Evolutionary conservation across 2,113 vertebrate genomes (phyloP).

Genomic region (Panthera uncia): DNA sequence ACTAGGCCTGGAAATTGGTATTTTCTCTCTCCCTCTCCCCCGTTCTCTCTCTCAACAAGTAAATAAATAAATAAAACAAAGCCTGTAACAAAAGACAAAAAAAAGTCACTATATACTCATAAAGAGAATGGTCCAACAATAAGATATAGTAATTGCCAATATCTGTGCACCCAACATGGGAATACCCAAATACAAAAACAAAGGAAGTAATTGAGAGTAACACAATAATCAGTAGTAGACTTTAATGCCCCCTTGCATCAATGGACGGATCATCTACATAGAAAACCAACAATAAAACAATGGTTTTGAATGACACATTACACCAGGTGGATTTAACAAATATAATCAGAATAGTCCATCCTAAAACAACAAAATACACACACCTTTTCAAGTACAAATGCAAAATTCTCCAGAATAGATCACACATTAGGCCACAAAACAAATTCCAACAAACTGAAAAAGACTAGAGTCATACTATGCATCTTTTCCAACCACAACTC

Average conservation of each 20-base stretch:
- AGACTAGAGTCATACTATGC: not conserved
- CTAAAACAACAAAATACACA: not conserved
- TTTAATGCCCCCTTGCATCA: not conserved
- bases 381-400: not conserved
- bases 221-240: not conserved
- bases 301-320: not conserved
- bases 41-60: too few species aligned
- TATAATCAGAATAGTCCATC: not conserved
- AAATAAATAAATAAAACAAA: too few species aligned
- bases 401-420: not conserved
- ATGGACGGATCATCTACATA: not conserved
- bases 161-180: not conserved
- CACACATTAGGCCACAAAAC: not conserved
- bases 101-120: not conserved
- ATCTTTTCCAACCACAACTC: not conserved
- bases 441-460: not conserved
- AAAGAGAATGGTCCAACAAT: not conserved
- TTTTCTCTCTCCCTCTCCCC: too few species aligned
- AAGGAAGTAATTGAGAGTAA: not conserved
- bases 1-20: too few species aligned
- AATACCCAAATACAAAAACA: not conserved
- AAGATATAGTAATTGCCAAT: not conserved
- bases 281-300: not conserved
- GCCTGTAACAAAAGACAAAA: not conserved
- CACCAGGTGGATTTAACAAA: not conserved